Base-by-base conservation (phyloP, 2,888 invertebrate genomes). In the Ceratothoa steindachneri region DNA sequence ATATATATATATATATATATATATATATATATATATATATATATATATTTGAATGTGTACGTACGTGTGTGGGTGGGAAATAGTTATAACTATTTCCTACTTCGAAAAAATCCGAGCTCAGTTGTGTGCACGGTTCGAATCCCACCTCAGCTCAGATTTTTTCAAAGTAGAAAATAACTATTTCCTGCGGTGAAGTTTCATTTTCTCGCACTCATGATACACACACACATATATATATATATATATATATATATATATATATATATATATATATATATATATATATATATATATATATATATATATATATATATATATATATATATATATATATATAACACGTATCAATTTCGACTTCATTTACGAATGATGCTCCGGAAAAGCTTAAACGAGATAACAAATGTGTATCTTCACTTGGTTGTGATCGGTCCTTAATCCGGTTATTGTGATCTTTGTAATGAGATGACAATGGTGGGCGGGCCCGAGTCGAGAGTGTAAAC, bases 241-340 rank as follows among this genome's bases (percentile, higher is more conserved):
- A 51, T 51, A 51, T 51, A 51, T 51, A 51, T 51, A 51, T 51
- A 51, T 51, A 51, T 51, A 51, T 51, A 51, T 51, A 51, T 51
- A 51, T 51, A 51, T 51, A 51, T 51, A 51, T 51, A 51, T 51
- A 51, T 51, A 51, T 51, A 51, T 51, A 51, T 51, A 51, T 55
- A 55, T 55, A 19, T 19, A 55, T 55, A 12, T 55, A 19, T 55
- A 12, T 60, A 22, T 60, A 22, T 15, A 60, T 15, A 60, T 60
- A 60, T 60, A 60, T 60, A 60, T 60, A 60, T 60, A 60, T 60
- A 60, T 60, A 4, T 60, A 60, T 7, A 55, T 55, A 55, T 55
- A 55, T 55, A 55, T 55, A 55, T 55, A 55, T 55, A 55, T 55
- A 55, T 55, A 55, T 55, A 19, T 7, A 19, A 41, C 7, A 41